Base-by-base conservation (phyloP, 2,888 invertebrate genomes). In the Eupithecia centaureata region DNA sequence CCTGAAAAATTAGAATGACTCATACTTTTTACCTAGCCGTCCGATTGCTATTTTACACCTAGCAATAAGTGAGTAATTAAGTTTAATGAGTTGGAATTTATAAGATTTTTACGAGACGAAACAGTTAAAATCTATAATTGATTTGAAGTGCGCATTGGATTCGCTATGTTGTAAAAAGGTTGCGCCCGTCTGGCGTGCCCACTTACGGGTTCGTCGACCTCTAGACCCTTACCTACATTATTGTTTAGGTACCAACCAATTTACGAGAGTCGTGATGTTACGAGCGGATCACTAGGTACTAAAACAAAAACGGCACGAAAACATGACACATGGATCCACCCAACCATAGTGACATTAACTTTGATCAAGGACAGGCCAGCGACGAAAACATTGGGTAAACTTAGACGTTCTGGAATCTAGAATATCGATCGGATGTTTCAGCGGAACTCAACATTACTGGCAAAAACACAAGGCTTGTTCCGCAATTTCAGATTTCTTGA, bases 341-440 rank as follows among this genome's bases (percentile, higher is more conserved):
- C 18, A 18, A 33, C 69, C 67, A 65, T 75, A 61, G 68, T 72
- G 65, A 67, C 70, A 76, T 71, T 67, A 73, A 74, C 80, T 81
- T 87, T 83, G 80, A 75, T 76, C 72, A 77, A 82, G 78, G 78
- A 76, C 79, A 79, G 68, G 66, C 68, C 10, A 68, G 64, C 70
- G 68, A 62, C 67, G 68, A 73, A 68, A 70, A 68, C 65, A 63
- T 60, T 58, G 56, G 64, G 70, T 65, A 67, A 33, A 67, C 52
- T 38, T 57, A 61, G 62, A 60, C 51, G 56, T 62, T 22, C 38
- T 56, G 62, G 65, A 52, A 68, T 73, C 61, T 70, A 71, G 63
- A 62, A 65, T 71, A 72, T 71, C 61, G 70, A 73, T 63, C 63
- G 56, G 47, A 63, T 60, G 56, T 63, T 30, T 25, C 56, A 28